phyloP scores from a whole-genome alignment of 2,113 vertebrate genomes.

The Empidonax alnorum region DNA sequence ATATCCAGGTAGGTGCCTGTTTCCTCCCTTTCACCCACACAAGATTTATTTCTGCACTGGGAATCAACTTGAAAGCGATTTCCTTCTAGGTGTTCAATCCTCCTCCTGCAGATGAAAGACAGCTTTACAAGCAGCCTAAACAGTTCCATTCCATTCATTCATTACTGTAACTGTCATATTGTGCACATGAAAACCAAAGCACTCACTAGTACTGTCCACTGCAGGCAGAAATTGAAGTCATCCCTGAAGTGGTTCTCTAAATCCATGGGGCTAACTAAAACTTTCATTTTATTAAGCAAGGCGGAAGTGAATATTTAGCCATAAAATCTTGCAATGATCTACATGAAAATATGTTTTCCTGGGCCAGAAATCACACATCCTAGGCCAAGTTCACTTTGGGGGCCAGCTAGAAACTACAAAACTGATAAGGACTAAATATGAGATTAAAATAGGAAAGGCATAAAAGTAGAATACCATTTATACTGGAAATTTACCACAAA shows the following conservation, averaged over 20 bases:
- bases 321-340: not conserved
- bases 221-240: not conserved
- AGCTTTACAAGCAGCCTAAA: conserved; percentile 22
- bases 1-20: conserved; percentile 53
- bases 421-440: not conserved
- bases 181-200: not conserved
- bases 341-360: not conserved
- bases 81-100: not conserved
- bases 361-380: not conserved
- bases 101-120: not conserved
- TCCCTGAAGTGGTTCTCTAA: not conserved
- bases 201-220: not conserved
- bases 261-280: not conserved
- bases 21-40: conserved; percentile 31
- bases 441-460: not conserved
- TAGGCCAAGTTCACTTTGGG: not conserved
- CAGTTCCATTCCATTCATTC: conserved; percentile 22
- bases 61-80: conserved; percentile 32
- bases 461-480: not conserved
- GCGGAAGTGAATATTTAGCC: not conserved
- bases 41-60: conserved; percentile 32
- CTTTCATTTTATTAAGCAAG: not conserved
- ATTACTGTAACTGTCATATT: not conserved
- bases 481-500: not conserved
- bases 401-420: not conserved